Base-by-base conservation (phyloP, 2,113 vertebrate species). In the Albula goreensis region DNA sequence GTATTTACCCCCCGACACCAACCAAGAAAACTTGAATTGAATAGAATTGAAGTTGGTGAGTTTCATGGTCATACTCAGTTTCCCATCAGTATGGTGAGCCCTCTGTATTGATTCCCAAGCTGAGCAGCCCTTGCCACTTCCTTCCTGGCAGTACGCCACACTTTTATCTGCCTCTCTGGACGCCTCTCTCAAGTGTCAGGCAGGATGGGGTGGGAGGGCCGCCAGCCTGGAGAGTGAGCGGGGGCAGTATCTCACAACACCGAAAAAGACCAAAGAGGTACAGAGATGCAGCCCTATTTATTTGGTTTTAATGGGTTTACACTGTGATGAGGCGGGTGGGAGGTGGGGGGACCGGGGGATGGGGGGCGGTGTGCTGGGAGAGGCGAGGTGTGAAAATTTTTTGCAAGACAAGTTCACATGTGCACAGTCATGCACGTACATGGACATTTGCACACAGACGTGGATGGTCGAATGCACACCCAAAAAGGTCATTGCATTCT, bases 331-430 rank as follows among this genome's bases (percentile, higher is more conserved):
- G 31, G 31, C 31, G 31, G 31, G n/a, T n/a, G 31, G 31, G 31
- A 1, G 60, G 60, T 0, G 17, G 15, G 60, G 60, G 60, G 6
- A 13, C 15, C 17, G 15, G 11, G 63, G n/a, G 41, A 12, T 41
- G 52, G 51, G 17, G 51, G 51, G 4, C 51, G 50, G 80, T 56
- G 51, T 50, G 6, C n/a, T 22, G 57, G 19, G 77, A 63, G 25
- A 52, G 83, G 49, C 9, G 19, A 78, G 4, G 82, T 81, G 17
- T 78, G 66, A 51, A 74, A 48, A 74, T 25, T 9, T 15, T 77
- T 50, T 82, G 60, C 60, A 52, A 51, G 77, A 86, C 85, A 66
- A 66, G 60, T 66, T 5, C 60, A 19, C 60, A 66, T 22, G 60
- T 22, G 31, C 78, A 85, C 85, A 85, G 77, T 41, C 53, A 56